Evolutionary conservation across 2,797 vertebrate genomes (phyloP).

Genomic region (Microtus agrestis): DNA sequence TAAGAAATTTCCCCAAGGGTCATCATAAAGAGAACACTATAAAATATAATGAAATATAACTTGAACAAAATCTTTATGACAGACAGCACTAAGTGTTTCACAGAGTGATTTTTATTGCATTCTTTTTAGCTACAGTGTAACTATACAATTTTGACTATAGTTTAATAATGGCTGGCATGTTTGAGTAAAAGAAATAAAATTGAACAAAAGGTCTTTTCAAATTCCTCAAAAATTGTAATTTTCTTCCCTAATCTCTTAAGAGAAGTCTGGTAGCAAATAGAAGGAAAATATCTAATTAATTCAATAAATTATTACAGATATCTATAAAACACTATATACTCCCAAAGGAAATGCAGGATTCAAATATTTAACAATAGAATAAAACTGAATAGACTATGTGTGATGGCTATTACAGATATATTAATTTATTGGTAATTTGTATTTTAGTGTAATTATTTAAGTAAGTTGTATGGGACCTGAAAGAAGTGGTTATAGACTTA

Average conservation of each 20-base stretch:
- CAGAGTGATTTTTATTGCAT: neutral
- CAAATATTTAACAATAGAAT: neutral
- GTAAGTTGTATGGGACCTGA: neutral
- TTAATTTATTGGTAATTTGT: neutral
- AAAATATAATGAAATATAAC: constrained; percentile 74
- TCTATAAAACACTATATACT: neutral
- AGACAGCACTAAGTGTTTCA: neutral
- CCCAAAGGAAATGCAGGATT: neutral
- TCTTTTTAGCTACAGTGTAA: neutral
- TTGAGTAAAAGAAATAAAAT: neutral
- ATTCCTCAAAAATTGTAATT: neutral
- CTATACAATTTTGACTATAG: neutral
- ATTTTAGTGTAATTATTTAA: neutral
- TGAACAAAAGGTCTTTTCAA: neutral
- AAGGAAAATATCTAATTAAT: neutral
- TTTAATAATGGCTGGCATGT: constrained; percentile 18
- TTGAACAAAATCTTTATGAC: constrained; percentile 61
- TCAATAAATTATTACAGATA: neutral
- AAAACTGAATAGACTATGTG: neutral
- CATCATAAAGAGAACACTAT: constrained; percentile 61
- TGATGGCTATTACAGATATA: neutral
- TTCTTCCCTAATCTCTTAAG: neutral
- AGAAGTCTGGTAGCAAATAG: neutral
- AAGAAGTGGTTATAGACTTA: neutral
- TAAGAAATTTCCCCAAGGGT: constrained; percentile 66